Base-by-base conservation (phyloP, 2,888 invertebrate species). In the Sialis fuliginosa region DNA sequence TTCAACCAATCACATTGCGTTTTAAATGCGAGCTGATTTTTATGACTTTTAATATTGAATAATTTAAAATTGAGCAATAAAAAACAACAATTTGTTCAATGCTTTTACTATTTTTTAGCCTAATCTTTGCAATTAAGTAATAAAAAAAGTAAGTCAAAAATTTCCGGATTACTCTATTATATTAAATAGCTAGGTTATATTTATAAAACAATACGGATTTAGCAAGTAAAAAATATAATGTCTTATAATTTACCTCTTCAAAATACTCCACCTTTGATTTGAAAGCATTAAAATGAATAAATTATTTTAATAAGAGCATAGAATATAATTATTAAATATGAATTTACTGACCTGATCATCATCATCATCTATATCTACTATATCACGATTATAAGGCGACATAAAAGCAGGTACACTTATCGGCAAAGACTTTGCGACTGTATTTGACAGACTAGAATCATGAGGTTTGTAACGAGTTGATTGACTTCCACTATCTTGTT, bases 351-450 rank as follows among this genome's bases (percentile, higher is more conserved):
- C 76, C 59, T 71, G 67, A 50, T 74, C 78, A 47, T 77, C 76
- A 42, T 68, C 66, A 47, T 77, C 76, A 42, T 68, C 66, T 43
- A 56, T 65, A 58, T 52, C 70, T 59, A 53, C 57, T 55, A 52
- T 56, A 42, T 57, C 57, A 48, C 54, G 57, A 46, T 56, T 55
- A 42, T 56, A 53, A 33, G 58, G 54, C 12, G 60, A 54, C 54
- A 62, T 53, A 58, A 80, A 77, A 48, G 63, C 66, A 46, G 85
- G 83, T 64, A 88, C 79, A 61, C 76, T 78, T 60, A 88, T 80
- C 37, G 88, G 88, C 58, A 87, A 68, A 52, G 86, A 86, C 61
- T 79, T 80, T 40, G 85, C 87, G 53, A 85, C 57, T 46, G 61
- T 67, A 49, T 71, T 68, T 13, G 65, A 22, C 22, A 22, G 22